Conservation (phyloP, 2,113 vertebrate genomes). For the Trogon melanurus region DNA sequence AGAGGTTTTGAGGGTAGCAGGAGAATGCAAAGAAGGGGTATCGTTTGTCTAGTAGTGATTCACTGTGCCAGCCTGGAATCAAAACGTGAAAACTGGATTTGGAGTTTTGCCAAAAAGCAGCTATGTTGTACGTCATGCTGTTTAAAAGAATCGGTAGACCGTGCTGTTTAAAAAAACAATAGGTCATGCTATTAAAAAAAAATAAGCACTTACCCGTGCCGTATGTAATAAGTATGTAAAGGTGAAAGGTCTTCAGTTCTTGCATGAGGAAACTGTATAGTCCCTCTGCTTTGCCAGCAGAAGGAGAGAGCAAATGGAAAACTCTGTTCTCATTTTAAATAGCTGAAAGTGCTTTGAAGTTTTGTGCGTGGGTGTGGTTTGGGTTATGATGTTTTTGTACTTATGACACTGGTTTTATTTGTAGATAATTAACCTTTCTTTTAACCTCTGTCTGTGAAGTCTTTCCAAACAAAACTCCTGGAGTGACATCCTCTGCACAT, state of each 20-base stretch:
- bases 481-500: background rate
- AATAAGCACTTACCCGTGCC: background rate
- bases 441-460: background rate
- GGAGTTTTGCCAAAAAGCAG: background rate
- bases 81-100: background rate
- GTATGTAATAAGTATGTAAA: background rate
- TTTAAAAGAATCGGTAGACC: background rate
- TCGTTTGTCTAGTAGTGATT: background rate
- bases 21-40: background rate
- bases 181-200: background rate
- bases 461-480: background rate
- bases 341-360: background rate
- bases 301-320: background rate
- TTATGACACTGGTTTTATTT: background rate
- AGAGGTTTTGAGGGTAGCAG: background rate
- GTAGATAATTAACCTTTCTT: background rate
- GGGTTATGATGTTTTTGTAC: background rate
- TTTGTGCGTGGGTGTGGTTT: background rate
- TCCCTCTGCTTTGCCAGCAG: background rate
- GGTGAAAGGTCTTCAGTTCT: background rate
- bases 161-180: background rate
- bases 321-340: background rate
- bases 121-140: background rate
- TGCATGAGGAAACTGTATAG: background rate
- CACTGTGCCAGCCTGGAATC: background rate